phyloP scores from a whole-genome alignment of 2,113 vertebrate species.

The Stercorarius parasiticus region DNA sequence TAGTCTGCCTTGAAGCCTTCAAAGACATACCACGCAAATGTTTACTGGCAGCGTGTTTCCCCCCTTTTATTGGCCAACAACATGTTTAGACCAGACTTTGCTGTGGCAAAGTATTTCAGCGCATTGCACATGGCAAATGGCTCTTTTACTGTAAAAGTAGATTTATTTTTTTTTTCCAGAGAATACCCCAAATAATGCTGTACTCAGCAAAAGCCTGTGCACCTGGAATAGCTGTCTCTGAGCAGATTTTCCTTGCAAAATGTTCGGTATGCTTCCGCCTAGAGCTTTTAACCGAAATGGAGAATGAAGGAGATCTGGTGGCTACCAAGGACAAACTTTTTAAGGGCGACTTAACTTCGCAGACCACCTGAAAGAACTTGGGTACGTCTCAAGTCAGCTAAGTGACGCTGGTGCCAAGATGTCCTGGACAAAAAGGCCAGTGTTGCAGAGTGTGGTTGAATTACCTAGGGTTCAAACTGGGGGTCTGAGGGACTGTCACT shows the following conservation, averaged over 20 bases:
- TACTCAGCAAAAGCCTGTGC: slow-evolving; percentile 47
- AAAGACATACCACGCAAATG: slow-evolving; percentile 71
- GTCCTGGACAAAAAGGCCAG: neutral
- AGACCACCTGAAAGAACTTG: slow-evolving; percentile 22
- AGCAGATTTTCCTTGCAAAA: slow-evolving; percentile 18
- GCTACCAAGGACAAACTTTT: neutral
- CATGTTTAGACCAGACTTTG: slow-evolving; percentile 69
- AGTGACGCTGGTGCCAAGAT: neutral
- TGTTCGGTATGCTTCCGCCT: neutral
- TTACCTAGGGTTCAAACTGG: neutral
- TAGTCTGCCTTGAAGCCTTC: slow-evolving; percentile 70
- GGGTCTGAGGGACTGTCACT: neutral
- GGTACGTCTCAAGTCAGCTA: neutral
- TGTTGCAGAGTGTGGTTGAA: neutral
- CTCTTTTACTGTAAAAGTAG: slow-evolving; percentile 42
- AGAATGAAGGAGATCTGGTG: neutral
- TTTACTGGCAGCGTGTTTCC: slow-evolving; percentile 65
- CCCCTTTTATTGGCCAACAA: slow-evolving; percentile 65
- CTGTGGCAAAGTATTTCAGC: slow-evolving; percentile 63
- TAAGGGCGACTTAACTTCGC: slow-evolving; percentile 10
- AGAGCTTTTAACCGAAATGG: neutral
- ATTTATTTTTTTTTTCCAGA: neutral
- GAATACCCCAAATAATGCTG: slow-evolving; percentile 54
- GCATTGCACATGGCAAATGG: slow-evolving; percentile 57
- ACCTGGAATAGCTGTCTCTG: slow-evolving; percentile 43